Percentiles rank a stretch among this genome's conserved stretches.
Conservation (phyloP, 2,797 vertebrate genomes). For the Naso thynnoides region DNA sequence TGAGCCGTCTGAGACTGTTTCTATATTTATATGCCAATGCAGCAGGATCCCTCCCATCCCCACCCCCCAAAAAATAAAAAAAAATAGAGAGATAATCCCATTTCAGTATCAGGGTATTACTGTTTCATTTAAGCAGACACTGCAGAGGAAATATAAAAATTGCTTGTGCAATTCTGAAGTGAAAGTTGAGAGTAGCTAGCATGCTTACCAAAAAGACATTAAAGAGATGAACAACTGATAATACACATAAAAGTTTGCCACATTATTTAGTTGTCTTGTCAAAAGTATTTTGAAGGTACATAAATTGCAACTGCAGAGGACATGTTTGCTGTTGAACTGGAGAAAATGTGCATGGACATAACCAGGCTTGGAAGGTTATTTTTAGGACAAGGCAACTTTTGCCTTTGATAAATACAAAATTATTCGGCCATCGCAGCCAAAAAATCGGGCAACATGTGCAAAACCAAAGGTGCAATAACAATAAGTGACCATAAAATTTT, state of each 20-base stretch:
- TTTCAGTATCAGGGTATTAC: slow-evolving; percentile 19
- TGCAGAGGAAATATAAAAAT: slow-evolving; percentile 12
- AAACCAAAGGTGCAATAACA: too few species aligned
- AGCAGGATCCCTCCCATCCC: slow-evolving; percentile 15
- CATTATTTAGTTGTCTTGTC: slow-evolving; percentile 6
- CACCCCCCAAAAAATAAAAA: not conserved
- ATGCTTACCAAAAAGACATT: not conserved
- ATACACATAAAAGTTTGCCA: not conserved
- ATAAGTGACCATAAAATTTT: too few species aligned
- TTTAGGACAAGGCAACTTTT: too few species aligned
- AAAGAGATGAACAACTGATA: not conserved
- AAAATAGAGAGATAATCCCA: not conserved
- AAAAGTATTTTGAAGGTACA: slow-evolving; percentile 3
- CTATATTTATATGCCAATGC: slow-evolving; percentile 50
- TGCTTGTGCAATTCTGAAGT: not conserved
- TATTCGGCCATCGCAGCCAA: too few species aligned
- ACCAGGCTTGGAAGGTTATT: too few species aligned
- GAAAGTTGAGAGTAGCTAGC: not conserved
- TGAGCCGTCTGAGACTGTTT: slow-evolving; percentile 49
- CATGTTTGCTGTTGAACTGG: slow-evolving; percentile 11
- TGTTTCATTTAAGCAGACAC: slow-evolving; percentile 26
- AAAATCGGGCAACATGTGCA: too few species aligned
- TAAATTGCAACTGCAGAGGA: slow-evolving; percentile 23
- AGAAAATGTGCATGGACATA: slow-evolving; percentile 6
- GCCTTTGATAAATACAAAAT: too few species aligned